A percentile compares a stretch with the other conserved stretches of the same genome.
Evolutionary conservation across 1,140 invertebrate genomes (phyloP).

Genomic region (Calycopis cecrops): DNA sequence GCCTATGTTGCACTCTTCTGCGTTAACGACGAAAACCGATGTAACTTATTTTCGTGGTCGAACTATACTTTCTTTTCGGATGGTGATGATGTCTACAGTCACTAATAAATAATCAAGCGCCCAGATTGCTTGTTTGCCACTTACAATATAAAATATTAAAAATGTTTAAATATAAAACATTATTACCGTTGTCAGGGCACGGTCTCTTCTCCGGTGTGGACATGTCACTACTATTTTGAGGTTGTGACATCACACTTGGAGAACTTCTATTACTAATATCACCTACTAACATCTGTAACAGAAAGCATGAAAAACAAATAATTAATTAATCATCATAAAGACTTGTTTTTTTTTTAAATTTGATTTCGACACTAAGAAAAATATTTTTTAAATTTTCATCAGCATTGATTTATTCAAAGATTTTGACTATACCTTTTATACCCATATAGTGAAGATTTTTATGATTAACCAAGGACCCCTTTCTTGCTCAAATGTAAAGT

Average conservation of each 20-base stretch:
- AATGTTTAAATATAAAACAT: conserved; percentile 7
- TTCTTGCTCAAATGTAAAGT: background rate
- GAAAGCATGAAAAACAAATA: conserved; percentile 14
- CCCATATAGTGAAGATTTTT: too few relatives aligned
- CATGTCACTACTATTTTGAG: conserved; percentile 55
- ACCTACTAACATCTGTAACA: conserved; percentile 58
- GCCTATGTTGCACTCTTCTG: too few relatives aligned
- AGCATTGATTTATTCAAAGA: too few relatives aligned
- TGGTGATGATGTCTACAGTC: too few relatives aligned
- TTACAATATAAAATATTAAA: background rate
- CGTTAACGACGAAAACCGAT: too few relatives aligned
- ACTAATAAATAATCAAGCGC: conserved; percentile 5
- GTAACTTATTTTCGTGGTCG: too few relatives aligned
- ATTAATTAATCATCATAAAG: conserved; percentile 1
- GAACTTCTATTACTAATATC: conserved; percentile 59
- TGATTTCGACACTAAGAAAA: too few relatives aligned
- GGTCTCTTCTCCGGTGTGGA: conserved; percentile 55
- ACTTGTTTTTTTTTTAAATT: background rate
- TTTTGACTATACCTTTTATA: too few relatives aligned
- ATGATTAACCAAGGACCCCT: too few relatives aligned
- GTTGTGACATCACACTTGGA: conserved; percentile 46
- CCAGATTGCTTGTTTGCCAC: background rate
- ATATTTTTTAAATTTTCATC: too few relatives aligned
- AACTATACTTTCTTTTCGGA: too few relatives aligned
- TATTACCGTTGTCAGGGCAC: conserved; percentile 52